phyloP scores from a whole-genome alignment of 2,113 vertebrate genomes.

The Oriolus oriolus region DNA sequence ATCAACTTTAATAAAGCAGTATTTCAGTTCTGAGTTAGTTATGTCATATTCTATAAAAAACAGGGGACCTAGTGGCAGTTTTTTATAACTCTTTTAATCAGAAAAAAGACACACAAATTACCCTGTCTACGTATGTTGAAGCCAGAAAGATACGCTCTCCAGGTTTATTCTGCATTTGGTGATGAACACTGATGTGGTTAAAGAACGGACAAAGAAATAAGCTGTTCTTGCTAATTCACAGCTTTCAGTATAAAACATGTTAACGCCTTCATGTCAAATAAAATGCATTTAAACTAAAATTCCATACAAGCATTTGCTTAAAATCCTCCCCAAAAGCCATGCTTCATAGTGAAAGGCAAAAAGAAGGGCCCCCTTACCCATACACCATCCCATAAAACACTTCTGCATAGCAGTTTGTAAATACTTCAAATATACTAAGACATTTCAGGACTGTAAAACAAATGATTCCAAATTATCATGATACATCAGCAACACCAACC shows the following conservation, averaged over 20 bases:
- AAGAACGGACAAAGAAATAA: not conserved
- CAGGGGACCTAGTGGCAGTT: not conserved
- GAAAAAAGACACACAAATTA: not conserved
- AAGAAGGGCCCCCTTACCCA: not conserved
- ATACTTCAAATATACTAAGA: not conserved
- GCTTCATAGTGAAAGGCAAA: not conserved
- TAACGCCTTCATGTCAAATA: not conserved
- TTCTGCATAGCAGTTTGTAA: not conserved
- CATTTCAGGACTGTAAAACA: constrained; percentile 19
- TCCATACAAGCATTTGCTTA: not conserved
- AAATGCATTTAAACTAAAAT: not conserved
- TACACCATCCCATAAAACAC: not conserved
- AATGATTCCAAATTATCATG: not conserved
- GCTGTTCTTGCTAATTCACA: not conserved
- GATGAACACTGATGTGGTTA: not conserved
- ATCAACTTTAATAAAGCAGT: not conserved
- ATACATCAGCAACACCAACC: not conserved
- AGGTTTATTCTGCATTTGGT: not conserved
- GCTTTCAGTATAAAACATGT: not conserved
- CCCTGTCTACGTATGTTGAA: not conserved
- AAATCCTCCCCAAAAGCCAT: not conserved
- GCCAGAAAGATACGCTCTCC: not conserved
- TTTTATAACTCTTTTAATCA: not conserved
- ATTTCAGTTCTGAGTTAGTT: not conserved
- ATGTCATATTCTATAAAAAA: not conserved